These are phyloP conservation scores for Drosophila prosaltans DNA, from an alignment of 1,140 invertebrate genomes.

Conservation along the genomic window DNA sequence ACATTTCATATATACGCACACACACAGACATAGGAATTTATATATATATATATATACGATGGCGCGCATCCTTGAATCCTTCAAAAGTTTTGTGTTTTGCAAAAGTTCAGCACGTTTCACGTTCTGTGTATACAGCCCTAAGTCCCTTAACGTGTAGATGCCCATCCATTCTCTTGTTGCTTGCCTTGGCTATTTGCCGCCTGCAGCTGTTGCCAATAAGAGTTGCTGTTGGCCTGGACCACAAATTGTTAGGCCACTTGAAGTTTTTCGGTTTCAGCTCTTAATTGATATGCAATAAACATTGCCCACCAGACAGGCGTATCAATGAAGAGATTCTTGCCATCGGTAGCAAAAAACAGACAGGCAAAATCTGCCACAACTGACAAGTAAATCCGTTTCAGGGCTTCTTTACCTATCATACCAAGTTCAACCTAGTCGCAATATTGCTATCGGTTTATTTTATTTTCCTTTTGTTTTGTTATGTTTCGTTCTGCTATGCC, in stretches of 20 bases:
- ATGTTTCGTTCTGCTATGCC: conserved; percentile 29
- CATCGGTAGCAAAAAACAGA: conserved; percentile 46
- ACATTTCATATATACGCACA: conserved; percentile 16
- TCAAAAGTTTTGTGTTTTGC: conserved; percentile 56
- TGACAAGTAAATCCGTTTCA: conserved; percentile 51
- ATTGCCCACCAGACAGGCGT: conserved; percentile 57
- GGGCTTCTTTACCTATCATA: conserved; percentile 20
- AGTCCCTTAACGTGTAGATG: conserved; percentile 10
- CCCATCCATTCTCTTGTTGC: background rate
- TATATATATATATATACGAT: background rate
- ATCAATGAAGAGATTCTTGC: conserved; percentile 41
- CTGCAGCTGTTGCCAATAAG: conserved; percentile 28
- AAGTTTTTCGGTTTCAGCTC: conserved; percentile 33
- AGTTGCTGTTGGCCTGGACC: conserved; percentile 4
- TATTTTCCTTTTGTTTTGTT: conserved; percentile 23
- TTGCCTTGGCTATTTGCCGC: conserved; percentile 2
- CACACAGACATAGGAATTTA: background rate
- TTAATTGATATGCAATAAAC: conserved; percentile 79
- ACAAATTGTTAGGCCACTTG: conserved; percentile 50
- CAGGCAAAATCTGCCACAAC: conserved; percentile 54
- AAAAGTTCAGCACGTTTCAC: conserved; percentile 58
- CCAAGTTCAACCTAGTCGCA: too few species aligned
- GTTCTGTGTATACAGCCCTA: conserved; percentile 13
- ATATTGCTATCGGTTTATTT: conserved; percentile 24
- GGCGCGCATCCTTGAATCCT: conserved; percentile 60